Percentiles rank a stretch among this genome's conserved stretches.
These are phyloP conservation scores for Sinocyclocheilus rhinocerous DNA, from an alignment of 2,113 vertebrate species.

Conservation along the genomic window DNA sequence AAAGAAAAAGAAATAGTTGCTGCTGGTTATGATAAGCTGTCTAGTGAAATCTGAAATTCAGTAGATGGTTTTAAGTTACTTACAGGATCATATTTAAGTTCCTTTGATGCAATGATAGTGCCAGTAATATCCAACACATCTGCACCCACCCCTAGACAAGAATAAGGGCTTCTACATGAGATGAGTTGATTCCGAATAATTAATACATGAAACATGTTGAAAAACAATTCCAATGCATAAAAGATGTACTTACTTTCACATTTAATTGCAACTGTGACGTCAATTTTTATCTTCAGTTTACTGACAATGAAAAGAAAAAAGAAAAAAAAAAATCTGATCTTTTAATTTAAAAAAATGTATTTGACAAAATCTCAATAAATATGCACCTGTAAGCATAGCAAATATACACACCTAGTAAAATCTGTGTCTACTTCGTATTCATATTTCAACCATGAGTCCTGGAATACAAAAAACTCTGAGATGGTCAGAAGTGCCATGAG, in stretches of 20 bases:
- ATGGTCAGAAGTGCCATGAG: conserved; percentile 88
- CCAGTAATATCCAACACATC: conserved; percentile 95
- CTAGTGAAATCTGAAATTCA: background rate
- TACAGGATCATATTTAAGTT: conserved; percentile 91
- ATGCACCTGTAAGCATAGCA: background rate
- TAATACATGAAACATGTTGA: background rate
- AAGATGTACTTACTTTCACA: conserved; percentile 90
- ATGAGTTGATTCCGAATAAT: background rate
- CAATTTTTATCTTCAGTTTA: conserved; percentile 94
- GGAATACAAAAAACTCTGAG: conserved; percentile 94
- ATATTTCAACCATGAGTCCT: conserved; percentile 95
- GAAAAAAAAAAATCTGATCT: background rate
- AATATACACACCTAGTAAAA: conserved; percentile 85
- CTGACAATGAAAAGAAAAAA: conserved; percentile 65
- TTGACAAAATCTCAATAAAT: background rate
- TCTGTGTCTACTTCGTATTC: conserved; percentile 97
- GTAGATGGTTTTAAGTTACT: conserved; percentile 57
- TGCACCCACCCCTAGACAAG: conserved; percentile 85
- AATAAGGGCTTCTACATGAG: background rate
- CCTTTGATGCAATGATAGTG: conserved; percentile 92
- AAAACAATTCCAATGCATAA: background rate
- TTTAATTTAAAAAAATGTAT: no score
- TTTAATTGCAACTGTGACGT: conserved; percentile 96
- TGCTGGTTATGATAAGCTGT: background rate
- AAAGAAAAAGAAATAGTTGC: background rate